phyloP scores from a whole-genome alignment of 2,888 invertebrate genomes.

The Halictus quadricinctus region DNA sequence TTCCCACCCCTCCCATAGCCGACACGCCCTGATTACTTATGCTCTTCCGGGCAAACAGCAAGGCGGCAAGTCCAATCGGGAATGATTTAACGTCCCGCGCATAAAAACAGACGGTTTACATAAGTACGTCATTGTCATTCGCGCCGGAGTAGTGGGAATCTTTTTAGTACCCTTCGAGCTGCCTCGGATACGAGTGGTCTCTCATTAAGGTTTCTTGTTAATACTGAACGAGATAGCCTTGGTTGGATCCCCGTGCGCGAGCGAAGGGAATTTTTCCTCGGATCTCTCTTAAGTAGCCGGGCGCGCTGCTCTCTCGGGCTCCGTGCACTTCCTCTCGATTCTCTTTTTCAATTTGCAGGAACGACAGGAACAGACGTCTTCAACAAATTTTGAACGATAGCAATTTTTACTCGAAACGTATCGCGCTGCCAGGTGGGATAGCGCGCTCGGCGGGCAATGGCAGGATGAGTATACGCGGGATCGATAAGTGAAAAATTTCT shows the following conservation, averaged over 20 bases:
- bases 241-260: slow-evolving; percentile 16
- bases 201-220: slow-evolving; percentile 69
- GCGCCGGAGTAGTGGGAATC: slow-evolving; percentile 62
- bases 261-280: slow-evolving; percentile 35
- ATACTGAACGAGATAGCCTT: slow-evolving; percentile 51
- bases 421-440: background rate
- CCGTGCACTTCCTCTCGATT: background rate
- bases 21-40: slow-evolving; percentile 68
- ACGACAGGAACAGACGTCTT: background rate
- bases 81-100: slow-evolving; percentile 73
- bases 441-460: background rate
- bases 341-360: background rate
- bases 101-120: slow-evolving; percentile 75
- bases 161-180: slow-evolving; percentile 56
- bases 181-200: slow-evolving; percentile 58
- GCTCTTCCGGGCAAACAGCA: slow-evolving; percentile 72
- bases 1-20: background rate
- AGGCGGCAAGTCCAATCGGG: slow-evolving; percentile 62
- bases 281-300: slow-evolving; percentile 3
- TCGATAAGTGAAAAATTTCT: slow-evolving; percentile 3
- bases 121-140: slow-evolving; percentile 74
- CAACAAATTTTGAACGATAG: background rate
- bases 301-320: background rate
- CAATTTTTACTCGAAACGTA: background rate
- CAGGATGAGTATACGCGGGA: background rate